Evolutionary conservation across 37 sponge, comb jelly and placozoan genomes (phyloP).

Genomic region (Bolinopsis microptera): DNA sequence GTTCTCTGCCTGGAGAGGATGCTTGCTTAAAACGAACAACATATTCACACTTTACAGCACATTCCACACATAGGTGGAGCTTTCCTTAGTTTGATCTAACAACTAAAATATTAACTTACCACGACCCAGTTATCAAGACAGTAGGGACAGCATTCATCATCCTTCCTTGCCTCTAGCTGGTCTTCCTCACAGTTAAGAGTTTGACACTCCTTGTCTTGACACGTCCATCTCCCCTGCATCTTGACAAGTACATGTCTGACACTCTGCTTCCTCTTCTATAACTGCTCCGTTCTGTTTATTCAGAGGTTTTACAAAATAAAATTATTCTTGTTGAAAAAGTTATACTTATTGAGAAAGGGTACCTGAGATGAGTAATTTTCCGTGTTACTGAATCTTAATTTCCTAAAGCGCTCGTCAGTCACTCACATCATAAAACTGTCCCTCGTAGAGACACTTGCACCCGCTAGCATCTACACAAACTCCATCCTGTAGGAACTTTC

Average conservation of each 20-base stretch:
- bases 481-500: constrained; percentile 23
- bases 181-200: neutral
- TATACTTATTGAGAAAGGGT: too few species aligned
- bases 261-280: neutral
- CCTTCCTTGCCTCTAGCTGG: neutral
- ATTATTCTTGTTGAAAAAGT: too few species aligned
- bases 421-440: constrained; percentile 19
- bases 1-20: constrained; percentile 16
- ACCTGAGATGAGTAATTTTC: too few species aligned
- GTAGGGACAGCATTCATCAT: neutral
- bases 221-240: constrained; percentile 42
- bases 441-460: constrained; percentile 65
- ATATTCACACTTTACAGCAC: too few species aligned
- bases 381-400: too few species aligned
- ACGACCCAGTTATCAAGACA: constrained; percentile 1
- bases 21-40: too few species aligned
- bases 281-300: constrained; percentile 19
- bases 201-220: neutral
- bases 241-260: neutral
- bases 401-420: too few species aligned
- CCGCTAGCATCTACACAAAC: neutral
- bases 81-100: too few species aligned
- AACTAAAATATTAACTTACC: constrained; percentile 1
- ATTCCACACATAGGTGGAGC: too few species aligned
- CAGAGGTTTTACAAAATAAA: too few species aligned